Evolutionary conservation across 2,797 vertebrate species (phyloP).

Genomic region (Sebastes hopkinsi): DNA sequence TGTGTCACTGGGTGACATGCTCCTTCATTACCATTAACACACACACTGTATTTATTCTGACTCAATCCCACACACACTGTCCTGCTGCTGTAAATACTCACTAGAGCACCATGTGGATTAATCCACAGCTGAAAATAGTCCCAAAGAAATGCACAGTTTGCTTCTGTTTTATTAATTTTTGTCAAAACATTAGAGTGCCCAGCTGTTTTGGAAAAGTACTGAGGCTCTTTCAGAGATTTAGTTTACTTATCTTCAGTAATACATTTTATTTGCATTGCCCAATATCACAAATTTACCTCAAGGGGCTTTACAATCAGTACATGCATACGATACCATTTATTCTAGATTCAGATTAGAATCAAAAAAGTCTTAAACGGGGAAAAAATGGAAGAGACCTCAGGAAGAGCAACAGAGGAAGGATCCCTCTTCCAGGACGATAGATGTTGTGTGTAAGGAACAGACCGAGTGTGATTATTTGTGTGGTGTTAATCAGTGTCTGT

Average conservation of each 20-base stretch:
- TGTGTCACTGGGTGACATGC: background rate
- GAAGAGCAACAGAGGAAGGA: background rate
- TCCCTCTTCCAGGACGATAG: background rate
- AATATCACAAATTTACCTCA: too few relatives aligned
- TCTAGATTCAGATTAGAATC: too few relatives aligned
- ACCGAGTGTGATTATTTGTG: background rate
- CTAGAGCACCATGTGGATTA: background rate
- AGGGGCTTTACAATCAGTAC: too few relatives aligned
- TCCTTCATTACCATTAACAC: background rate
- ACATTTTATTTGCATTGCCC: too few relatives aligned
- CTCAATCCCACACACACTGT: background rate
- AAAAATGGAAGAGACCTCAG: background rate
- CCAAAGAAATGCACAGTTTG: background rate
- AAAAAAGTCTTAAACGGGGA: background rate
- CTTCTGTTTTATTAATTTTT: background rate
- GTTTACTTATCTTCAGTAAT: too few relatives aligned
- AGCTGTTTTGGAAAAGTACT: background rate
- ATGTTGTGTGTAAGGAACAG: background rate
- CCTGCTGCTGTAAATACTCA: background rate
- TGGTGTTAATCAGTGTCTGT: background rate
- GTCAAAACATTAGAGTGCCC: background rate
- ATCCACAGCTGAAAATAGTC: background rate
- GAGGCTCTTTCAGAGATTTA: background rate
- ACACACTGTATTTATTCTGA: background rate
- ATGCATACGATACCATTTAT: accelerated